A percentile compares a stretch with the other conserved stretches of the same genome.
phyloP scores from a whole-genome alignment of 1,140 invertebrate species.

The Heterodera schachtii region DNA sequence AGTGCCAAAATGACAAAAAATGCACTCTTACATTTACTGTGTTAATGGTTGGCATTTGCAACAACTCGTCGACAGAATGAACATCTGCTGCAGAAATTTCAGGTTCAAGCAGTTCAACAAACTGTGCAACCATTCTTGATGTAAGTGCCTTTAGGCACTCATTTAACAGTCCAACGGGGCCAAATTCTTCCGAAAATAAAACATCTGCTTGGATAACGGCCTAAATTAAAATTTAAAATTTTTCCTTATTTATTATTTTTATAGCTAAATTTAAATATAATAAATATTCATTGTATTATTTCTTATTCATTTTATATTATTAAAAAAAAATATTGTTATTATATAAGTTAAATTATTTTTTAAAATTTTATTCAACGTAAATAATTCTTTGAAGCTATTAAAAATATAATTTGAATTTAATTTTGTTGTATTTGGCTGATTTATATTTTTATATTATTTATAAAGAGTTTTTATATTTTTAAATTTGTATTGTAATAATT shows the following conservation, averaged over 20 bases:
- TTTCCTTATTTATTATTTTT: background rate
- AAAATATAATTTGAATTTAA: too few species aligned
- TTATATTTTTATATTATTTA: too few species aligned
- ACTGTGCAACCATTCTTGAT: background rate
- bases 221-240: background rate
- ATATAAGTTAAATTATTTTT: too few species aligned
- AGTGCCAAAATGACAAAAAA: too few species aligned
- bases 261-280: too few species aligned
- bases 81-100: background rate
- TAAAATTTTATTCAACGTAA: too few species aligned
- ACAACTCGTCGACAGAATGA: background rate
- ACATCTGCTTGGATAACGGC: background rate
- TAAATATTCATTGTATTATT: too few species aligned
- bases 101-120: slow-evolving; percentile 1
- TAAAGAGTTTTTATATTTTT: background rate
- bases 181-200: slow-evolving; percentile 3
- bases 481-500: too few species aligned
- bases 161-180: background rate
- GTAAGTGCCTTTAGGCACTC: background rate
- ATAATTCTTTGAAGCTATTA: too few species aligned
- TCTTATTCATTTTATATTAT: too few species aligned
- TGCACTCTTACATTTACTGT: background rate
- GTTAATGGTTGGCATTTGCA: background rate
- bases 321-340: too few species aligned
- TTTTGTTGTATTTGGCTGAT: too few species aligned